Percentiles rank a stretch among this genome's conserved stretches.
phyloP scores from a whole-genome alignment of 2,888 invertebrate genomes.

The Caenorhabditis imperialis region DNA sequence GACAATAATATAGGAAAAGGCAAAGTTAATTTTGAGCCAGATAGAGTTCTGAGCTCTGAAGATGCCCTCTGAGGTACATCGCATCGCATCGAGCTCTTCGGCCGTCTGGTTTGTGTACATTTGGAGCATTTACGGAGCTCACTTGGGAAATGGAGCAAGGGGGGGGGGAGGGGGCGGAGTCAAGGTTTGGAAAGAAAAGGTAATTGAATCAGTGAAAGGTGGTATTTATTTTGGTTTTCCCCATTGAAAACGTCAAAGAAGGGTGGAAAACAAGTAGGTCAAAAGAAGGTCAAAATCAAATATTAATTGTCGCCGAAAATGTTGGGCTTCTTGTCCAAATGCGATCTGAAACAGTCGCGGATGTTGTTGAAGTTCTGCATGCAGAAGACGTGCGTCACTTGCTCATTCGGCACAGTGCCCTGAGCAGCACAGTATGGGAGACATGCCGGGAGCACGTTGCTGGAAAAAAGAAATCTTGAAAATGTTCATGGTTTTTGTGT shows the following conservation, averaged over 20 bases:
- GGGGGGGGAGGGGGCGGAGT: too few relatives aligned
- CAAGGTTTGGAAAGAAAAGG: too few relatives aligned
- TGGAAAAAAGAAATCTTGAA: too few relatives aligned
- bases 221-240: too few relatives aligned
- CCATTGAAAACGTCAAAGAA: too few relatives aligned
- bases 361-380: slow-evolving; percentile 72
- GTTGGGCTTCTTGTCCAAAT: slow-evolving; percentile 73
- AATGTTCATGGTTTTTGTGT: too few relatives aligned
- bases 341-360: slow-evolving; percentile 71
- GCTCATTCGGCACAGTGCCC: slow-evolving; percentile 67
- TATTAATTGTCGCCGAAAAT: slow-evolving; percentile 72
- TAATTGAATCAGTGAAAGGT: neutral
- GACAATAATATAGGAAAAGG: slow-evolving; percentile 3
- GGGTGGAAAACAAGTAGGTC: too few relatives aligned
- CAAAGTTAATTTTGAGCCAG: slow-evolving; percentile 21
- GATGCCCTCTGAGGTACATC: slow-evolving; percentile 41
- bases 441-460: slow-evolving; percentile 69
- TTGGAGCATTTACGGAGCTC: neutral
- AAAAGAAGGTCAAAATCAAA: too few relatives aligned
- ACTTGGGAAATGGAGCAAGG: neutral
- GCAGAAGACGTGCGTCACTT: slow-evolving; percentile 74
- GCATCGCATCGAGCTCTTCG: slow-evolving; percentile 27
- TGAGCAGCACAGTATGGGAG: slow-evolving; percentile 71
- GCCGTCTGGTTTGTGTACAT: slow-evolving; percentile 45
- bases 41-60: slow-evolving; percentile 33